These are phyloP conservation scores for Clanis bilineata DNA, from an alignment of 2,888 invertebrate species.

Conservation along the genomic window DNA sequence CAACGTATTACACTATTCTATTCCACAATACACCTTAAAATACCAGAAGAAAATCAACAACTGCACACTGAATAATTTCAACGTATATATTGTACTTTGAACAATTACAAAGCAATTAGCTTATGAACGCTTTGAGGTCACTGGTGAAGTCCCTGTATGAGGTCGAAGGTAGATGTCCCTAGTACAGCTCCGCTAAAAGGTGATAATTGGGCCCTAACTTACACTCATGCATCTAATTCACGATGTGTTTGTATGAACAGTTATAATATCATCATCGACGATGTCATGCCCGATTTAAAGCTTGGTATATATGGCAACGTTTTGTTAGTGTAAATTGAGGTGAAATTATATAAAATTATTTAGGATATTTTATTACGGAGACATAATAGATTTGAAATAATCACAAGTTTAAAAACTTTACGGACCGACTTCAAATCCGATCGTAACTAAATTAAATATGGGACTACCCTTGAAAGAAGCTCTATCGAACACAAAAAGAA, in stretches of 20 bases:
- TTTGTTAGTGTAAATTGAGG: neutral
- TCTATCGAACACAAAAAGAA: too few relatives aligned
- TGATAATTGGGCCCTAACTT: conserved; percentile 68
- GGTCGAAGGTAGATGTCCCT: conserved; percentile 65
- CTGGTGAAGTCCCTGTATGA: conserved; percentile 48
- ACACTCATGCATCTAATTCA: conserved; percentile 62
- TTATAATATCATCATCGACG: conserved; percentile 44
- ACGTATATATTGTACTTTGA: conserved; percentile 17
- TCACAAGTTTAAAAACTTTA: too few relatives aligned
- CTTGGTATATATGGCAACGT: neutral
- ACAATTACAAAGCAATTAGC: conserved; percentile 30
- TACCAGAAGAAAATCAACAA: too few relatives aligned
- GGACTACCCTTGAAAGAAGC: too few relatives aligned
- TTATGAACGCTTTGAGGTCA: conserved; percentile 45
- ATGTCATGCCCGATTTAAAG: neutral
- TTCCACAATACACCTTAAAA: too few relatives aligned
- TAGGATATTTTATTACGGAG: too few relatives aligned
- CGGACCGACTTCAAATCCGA: too few relatives aligned
- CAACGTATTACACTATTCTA: too few relatives aligned
- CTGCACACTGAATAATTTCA: conserved; percentile 22
- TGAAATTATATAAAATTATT: neutral
- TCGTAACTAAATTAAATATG: too few relatives aligned
- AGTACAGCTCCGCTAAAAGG: conserved; percentile 51
- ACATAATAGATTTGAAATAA: too few relatives aligned
- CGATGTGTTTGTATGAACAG: conserved; percentile 50